phyloP scores from a whole-genome alignment of 2,888 invertebrate genomes.

The Emmelina monodactyla region DNA sequence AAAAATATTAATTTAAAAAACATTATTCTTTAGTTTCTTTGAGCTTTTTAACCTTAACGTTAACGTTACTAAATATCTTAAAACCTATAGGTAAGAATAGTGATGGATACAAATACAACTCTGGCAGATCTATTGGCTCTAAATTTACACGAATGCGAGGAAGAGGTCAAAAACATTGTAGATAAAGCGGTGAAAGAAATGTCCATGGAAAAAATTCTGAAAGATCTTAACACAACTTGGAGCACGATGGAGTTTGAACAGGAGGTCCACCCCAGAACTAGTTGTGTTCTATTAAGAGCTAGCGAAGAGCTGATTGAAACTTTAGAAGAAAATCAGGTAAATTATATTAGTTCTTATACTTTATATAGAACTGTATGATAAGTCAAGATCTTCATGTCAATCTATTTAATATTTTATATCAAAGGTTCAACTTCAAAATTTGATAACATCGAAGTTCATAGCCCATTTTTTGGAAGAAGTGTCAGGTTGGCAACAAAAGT shows the following conservation, averaged over 20 bases:
- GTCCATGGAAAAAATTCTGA: constrained; percentile 96
- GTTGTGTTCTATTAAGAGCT: constrained; percentile 84
- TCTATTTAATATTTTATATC: constrained; percentile 2
- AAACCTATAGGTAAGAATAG: constrained; percentile 80
- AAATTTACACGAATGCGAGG: constrained; percentile 96
- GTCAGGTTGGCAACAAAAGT: constrained; percentile 91
- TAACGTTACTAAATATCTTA: background rate
- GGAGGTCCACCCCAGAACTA: constrained; percentile 87
- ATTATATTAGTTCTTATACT: no score
- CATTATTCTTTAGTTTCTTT: no score
- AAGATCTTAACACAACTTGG: constrained; percentile 92
- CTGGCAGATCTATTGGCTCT: constrained; percentile 89
- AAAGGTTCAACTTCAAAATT: constrained; percentile 91
- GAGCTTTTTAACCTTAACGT: no score
- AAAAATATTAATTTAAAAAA: no score
- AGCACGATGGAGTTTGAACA: constrained; percentile 92
- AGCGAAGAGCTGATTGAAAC: constrained; percentile 97
- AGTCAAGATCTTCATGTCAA: background rate
- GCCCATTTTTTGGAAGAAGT: constrained; percentile 95
- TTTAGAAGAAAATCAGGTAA: constrained; percentile 94
- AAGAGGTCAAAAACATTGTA: constrained; percentile 96
- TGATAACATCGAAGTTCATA: constrained; percentile 96
- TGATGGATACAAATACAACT: constrained; percentile 93
- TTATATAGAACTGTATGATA: no score
- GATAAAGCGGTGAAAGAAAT: constrained; percentile 98